Base-by-base conservation (phyloP, 2,888 invertebrate genomes). In the Microplitis deprimator region DNA sequence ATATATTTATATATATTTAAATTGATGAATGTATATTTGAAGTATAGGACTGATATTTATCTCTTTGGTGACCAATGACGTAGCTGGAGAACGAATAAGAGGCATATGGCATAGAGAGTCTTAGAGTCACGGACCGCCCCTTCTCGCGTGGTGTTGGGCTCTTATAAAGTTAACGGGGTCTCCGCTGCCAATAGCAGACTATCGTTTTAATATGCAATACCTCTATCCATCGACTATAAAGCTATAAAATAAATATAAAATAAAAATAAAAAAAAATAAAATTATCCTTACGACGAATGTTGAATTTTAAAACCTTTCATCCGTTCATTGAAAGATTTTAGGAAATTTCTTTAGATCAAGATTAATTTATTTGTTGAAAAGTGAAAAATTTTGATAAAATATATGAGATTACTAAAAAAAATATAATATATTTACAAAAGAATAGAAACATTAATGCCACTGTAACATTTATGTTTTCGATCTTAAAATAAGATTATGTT, bases 121-220 rank as follows among this genome's bases (percentile, higher is more conserved):
- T 50, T 70, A n/a, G 71, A 77, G 69, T 68, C 81, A 82, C 84
- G 85, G 84, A 86, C 85, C 85, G 84, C 85, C 85, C 81, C 84
- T 62, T 82, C 77, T 79, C 76, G 79, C 17, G 62, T 61, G 69
- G 60, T 71, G 77, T 71, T 76, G 76, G 77, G 17, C 68, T 41
- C 50, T 50, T 50, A 50, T 68, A 20, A 17, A 60, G 60, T 69
- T 76, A 78, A 77, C 76, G 79, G 75, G 70, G 50, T 74, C 74
- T 76, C 62, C 65, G 65, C 75, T 81, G 80, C 85, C 84, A 85
- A 84, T 86, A 80, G 83, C 81, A 78, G 75, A 77, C 80, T 80
- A 80, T 82, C 80, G 81, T 83, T 81, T 85, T 85, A 83, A 85
- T 85, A 85, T 85, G 82, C 84, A 79, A 73, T 75, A 76, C 78